Evolutionary conservation across 2,113 vertebrate genomes (phyloP).

Genomic region (Istiophorus platypterus): DNA sequence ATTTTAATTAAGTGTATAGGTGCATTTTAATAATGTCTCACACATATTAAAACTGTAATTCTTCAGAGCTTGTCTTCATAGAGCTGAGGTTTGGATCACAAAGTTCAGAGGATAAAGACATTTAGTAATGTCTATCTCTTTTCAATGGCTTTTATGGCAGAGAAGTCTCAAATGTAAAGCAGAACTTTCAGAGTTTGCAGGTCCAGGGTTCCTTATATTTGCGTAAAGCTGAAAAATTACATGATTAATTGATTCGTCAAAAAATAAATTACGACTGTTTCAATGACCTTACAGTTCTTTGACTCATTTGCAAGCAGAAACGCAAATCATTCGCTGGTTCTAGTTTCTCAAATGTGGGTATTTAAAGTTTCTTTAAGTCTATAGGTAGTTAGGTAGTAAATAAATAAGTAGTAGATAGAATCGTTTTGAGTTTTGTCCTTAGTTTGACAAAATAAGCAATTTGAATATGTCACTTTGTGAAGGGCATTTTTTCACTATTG

Average conservation of each 20-base stretch:
- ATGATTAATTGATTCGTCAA: background rate
- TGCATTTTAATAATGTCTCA: too few relatives aligned
- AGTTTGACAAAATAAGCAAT: background rate
- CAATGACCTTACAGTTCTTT: background rate
- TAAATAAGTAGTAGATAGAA: background rate
- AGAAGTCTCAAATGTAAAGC: background rate
- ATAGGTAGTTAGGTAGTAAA: background rate
- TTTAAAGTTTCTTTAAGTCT: background rate
- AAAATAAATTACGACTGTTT: background rate
- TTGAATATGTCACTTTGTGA: background rate
- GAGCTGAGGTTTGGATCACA: slow-evolving; percentile 15
- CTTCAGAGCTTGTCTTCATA: background rate
- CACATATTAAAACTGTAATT: too few relatives aligned
- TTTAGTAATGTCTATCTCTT: background rate
- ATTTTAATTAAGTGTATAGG: background rate
- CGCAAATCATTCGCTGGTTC: too few relatives aligned
- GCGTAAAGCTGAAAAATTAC: background rate
- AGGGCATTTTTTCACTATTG: too few relatives aligned
- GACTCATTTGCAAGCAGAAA: background rate
- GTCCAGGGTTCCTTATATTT: background rate
- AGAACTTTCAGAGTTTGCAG: background rate
- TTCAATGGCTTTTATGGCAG: background rate
- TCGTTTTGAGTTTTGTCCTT: too few relatives aligned
- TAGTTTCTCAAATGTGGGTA: too few relatives aligned
- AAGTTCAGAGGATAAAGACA: slow-evolving; percentile 22